Base-by-base conservation (phyloP, 2,113 vertebrate species). In the Grallaria varia region DNA sequence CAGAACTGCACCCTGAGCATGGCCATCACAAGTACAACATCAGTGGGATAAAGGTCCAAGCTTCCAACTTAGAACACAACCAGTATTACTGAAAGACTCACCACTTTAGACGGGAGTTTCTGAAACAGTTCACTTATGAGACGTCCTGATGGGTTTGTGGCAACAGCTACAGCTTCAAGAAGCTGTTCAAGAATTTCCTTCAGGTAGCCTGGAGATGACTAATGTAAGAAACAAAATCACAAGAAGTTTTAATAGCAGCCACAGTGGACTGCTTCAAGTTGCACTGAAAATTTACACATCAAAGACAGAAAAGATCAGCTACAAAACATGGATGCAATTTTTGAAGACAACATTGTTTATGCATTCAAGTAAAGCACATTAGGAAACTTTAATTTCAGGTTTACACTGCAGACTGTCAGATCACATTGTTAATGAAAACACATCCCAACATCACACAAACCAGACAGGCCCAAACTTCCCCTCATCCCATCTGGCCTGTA, bases 81-180 rank as follows among this genome's bases (percentile, higher is more conserved):
- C 25, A 21, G 16, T 69, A 79, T 73, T 62, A 67, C 6, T 47
- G 31, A 30, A 94, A 91, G 31, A 97, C 95, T 78, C 97, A 99
- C 99, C 98, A 99, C 98, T 99, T 99, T 99, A 84, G 99, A 99
- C 89, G 99, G 99, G 95, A 99, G 98, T 87, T 99, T 99, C 98
- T 99, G 99, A 97, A 99, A 99, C 64, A 99, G 98, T 90, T 99
- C 99, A 71, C 99, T 99, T 95, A 99, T 98, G 56, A 99, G 98
- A 47, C 95, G 99, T 69, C 99, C 99, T 35, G 98, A 98, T 28
- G 99, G 99, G 95, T 99, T 99, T 60, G 98, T 98, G 94, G 98
- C 98, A 71, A 98, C 98, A 96, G 98, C 98, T 95, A 99, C 96
- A 55, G 99, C 98, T 96, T 99, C 99, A 19, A 99, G 98, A 71